These are phyloP conservation scores for Marasmarcha lunaedactyla DNA, from an alignment of 2,888 invertebrate genomes.

Conservation along the genomic window DNA sequence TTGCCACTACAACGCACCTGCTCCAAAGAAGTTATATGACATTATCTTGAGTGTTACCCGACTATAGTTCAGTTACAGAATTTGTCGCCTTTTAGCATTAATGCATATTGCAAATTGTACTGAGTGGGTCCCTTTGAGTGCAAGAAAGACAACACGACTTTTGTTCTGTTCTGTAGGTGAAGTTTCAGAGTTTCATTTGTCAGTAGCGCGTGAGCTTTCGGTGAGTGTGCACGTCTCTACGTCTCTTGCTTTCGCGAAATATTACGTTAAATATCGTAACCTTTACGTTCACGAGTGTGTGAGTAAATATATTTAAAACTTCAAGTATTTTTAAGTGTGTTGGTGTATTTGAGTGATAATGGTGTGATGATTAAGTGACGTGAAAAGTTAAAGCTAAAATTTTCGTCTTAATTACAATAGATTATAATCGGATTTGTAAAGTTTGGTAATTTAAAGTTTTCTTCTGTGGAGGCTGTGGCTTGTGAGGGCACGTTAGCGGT, in stretches of 20 bases:
- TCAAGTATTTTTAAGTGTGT: background rate
- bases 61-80: background rate
- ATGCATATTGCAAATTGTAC: slow-evolving; percentile 1
- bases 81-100: slow-evolving; percentile 1
- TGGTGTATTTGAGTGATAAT: background rate
- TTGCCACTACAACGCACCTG: no score
- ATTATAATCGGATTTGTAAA: slow-evolving; percentile 2
- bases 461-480: background rate
- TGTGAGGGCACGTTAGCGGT: background rate
- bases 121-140: background rate
- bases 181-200: background rate
- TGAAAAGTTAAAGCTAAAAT: background rate
- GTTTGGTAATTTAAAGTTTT: slow-evolving; percentile 12
- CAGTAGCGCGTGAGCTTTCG: background rate
- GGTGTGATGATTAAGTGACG: background rate
- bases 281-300: background rate
- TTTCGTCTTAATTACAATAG: slow-evolving; percentile 1
- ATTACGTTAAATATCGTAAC: background rate
- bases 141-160: background rate
- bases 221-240: background rate
- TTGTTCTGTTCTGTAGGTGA: background rate
- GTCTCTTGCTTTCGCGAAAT: background rate
- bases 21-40: no score
- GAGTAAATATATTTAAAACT: no score
- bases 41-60: background rate